Percentiles rank a stretch among this genome's conserved stretches.
Conservation (phyloP, 2,888 invertebrate species). For the Gortyna flavago region DNA sequence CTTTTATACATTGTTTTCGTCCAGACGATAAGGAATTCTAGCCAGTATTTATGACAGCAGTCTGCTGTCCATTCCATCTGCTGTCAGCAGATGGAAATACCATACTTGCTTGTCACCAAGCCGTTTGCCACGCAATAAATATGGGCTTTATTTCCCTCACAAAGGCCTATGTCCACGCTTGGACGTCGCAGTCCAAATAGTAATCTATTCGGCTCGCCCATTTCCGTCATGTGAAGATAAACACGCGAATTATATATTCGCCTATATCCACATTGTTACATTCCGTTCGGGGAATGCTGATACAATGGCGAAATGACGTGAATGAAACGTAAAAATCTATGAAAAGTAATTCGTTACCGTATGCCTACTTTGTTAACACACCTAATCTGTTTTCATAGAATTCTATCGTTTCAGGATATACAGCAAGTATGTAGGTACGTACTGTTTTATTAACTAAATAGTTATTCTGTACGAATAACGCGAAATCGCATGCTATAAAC, state of each 20-base stretch:
- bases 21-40: not conserved
- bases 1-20: not conserved
- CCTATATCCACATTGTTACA: constrained; percentile 49
- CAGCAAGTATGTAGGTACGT: not conserved
- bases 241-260: constrained; percentile 59
- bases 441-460: not conserved
- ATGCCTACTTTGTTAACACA: constrained; percentile 6
- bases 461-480: not conserved
- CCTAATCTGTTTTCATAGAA: constrained; percentile 26
- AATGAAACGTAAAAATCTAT: constrained; percentile 30
- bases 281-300: constrained; percentile 43
- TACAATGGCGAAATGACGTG: constrained; percentile 39
- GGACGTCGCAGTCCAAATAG: constrained; percentile 43
- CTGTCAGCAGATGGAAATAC: not conserved
- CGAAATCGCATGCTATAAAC: not conserved
- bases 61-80: too few relatives aligned
- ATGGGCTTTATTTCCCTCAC: not conserved
- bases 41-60: not conserved
- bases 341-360: constrained; percentile 38
- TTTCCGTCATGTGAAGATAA: constrained; percentile 77
- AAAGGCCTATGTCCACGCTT: constrained; percentile 11
- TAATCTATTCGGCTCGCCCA: constrained; percentile 73
- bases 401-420: constrained; percentile 2
- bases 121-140: not conserved
- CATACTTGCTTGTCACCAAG: not conserved